phyloP scores from a whole-genome alignment of 2,797 vertebrate species.

The Dipus sagitta region DNA sequence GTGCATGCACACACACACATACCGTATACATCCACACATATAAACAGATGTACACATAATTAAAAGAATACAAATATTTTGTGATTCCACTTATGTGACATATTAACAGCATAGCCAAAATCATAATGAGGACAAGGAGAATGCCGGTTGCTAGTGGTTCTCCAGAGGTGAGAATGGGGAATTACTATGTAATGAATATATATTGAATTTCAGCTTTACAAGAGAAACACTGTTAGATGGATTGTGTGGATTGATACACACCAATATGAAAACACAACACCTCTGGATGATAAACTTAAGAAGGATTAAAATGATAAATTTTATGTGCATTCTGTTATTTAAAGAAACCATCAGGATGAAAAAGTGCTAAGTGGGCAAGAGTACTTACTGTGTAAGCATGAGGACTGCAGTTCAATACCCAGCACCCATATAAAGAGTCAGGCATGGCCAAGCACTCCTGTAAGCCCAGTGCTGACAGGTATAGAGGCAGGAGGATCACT shows the following conservation, averaged over 20 bases:
- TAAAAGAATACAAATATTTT: background rate
- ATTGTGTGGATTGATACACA: background rate
- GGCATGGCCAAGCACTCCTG: background rate
- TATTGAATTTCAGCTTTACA: conserved; percentile 21
- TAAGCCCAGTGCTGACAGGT: no score
- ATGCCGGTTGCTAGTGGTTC: background rate
- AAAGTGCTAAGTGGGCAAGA: no score
- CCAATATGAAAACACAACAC: background rate
- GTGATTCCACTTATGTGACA: background rate
- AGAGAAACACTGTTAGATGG: background rate
- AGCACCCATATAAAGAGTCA: no score
- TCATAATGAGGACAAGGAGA: background rate
- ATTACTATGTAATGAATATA: background rate
- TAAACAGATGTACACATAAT: no score
- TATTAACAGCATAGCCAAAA: background rate
- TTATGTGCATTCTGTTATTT: background rate
- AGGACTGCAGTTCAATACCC: no score
- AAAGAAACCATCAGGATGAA: no score
- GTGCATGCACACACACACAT: no score
- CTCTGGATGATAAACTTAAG: background rate
- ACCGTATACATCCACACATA: no score
- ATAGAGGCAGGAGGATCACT: no score
- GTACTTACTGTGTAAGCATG: no score
- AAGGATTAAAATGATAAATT: conserved; percentile 2
- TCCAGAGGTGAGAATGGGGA: background rate